Base-by-base conservation (phyloP, 2,113 vertebrate genomes). In the Zeus faber region DNA sequence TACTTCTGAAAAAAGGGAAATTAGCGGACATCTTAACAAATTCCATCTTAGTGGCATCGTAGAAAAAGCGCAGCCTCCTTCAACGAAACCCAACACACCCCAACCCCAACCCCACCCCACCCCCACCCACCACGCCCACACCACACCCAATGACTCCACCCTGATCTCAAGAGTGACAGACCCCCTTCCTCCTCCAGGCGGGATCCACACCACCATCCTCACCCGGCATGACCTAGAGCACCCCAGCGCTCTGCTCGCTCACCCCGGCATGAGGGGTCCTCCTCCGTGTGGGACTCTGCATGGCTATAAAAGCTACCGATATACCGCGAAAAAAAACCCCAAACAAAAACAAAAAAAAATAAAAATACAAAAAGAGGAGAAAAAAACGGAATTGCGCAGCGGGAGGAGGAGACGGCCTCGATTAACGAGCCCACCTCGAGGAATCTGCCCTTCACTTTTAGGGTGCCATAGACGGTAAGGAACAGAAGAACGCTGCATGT, bases 261-360 rank as follows among this genome's bases (percentile, higher is more conserved):
- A 6, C 33, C 87, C 88, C 70, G 87, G 92, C 93, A 95, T 98
- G 95, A 94, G 85, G 89, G 88, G 92, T 84, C 88, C n/a, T n/a
- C 91, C 81, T 86, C 86, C 83, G 76, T 46, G 72, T 85, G 88
- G 92, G 91, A 87, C 89, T 85, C 89, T 93, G 95, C 96, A 96
- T 97, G 96, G 93, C 93, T 87, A 77, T 58, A 52, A 87, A 82
- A 91, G 85, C 86, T 88, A 79, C 50, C 43, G 74, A 76, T 80
- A 84, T 72, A 79, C 57, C 9, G 77, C 74, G 65, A 64, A 56
- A 59, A n/a, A 41, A 47, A 74, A 49, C 39, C n/a, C n/a, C n/a
- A 55, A 51, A 43, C 17, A 49, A 40, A 58, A 5, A 14, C 3
- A 63, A 63, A 62, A 65, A 57, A 49, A 64, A 41, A 65, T 45